Base-by-base conservation (phyloP, 1,140 invertebrate species). In the Palaemon carinicauda region DNA sequence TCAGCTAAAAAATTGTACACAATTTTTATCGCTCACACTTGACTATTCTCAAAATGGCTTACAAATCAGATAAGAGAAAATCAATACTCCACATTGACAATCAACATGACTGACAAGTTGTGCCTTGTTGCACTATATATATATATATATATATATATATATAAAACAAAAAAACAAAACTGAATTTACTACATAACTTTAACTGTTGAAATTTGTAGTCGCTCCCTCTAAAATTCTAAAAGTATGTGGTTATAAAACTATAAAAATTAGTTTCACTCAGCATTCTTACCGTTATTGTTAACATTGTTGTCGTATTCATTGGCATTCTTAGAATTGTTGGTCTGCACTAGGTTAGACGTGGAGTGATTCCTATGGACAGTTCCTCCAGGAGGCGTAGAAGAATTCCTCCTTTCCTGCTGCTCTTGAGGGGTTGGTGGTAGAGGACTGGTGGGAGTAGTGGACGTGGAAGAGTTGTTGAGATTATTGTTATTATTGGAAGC, bases 401-500 rank as follows among this genome's bases (percentile, higher is more conserved):
- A 80, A 56, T 31, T 41, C 31, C 75, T 78, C 17, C 50, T 50
- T 14, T 78, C 41, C 5, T 24, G 41, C 21, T 27, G 81, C 56
- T 17, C 69, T 82, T 27, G 81, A 27, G 29, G 77, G 74, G 81
- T 17, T 33, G 60, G 50, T 50, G 56, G 77, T 75, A 54, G 86
- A 83, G 86, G 75, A 29, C 53, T 73, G 73, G 31, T 88, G 65
- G 41, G 50, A 17, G 80, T 50, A 12, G 82, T 31, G 9, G 78
- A 60, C 31, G 88, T 74, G 21, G 31, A 80, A 52, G 24, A 5
- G 29, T 54, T 78, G 80, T 85, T 69, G 85, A 15, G 17, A 21
- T 56, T 78, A 56, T 77, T 56, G 82, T 80, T 51, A 24, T 89
- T 91, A 92, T 87, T 94, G 33, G 75, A 77, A 53, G 74, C 75